phyloP scores from a whole-genome alignment of 1,140 invertebrate species.

The Cardiocondyla obscurior region DNA sequence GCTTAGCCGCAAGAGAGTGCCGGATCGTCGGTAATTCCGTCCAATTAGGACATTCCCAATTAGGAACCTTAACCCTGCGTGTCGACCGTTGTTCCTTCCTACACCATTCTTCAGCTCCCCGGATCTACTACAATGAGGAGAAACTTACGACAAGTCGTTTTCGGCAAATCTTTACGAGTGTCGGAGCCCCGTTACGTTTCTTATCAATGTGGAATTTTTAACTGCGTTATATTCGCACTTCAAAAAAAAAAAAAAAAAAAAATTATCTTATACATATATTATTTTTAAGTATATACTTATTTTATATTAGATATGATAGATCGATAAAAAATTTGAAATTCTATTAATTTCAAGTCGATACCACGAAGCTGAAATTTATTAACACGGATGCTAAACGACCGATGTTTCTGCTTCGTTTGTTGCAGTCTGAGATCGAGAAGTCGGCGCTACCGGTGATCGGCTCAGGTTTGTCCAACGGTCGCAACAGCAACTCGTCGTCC shows the following conservation, averaged over 20 bases:
- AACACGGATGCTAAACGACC: not conserved
- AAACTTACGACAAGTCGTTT: constrained; percentile 48
- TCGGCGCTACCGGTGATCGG: constrained; percentile 78
- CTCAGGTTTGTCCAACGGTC: constrained; percentile 67
- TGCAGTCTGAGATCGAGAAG: constrained; percentile 82
- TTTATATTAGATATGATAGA: too few species aligned
- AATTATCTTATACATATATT: not conserved
- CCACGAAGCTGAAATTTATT: too few species aligned
- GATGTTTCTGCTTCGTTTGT: constrained; percentile 47
- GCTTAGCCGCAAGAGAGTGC: constrained; percentile 67
- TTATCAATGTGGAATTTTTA: not conserved
- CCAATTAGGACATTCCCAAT: constrained; percentile 78
- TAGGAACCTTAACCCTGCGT: constrained; percentile 66
- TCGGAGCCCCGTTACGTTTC: not conserved
- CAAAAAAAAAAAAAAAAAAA: too few species aligned
- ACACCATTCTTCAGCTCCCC: not conserved
- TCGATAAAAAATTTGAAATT: too few species aligned
- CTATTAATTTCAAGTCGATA: too few species aligned
- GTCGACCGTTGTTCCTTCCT: constrained; percentile 54
- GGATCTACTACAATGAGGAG: not conserved
- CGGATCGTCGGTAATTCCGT: constrained; percentile 69
- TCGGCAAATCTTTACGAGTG: constrained; percentile 25
- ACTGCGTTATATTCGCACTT: not conserved
- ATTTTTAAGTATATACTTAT: too few species aligned
- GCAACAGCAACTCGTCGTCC: constrained; percentile 71